Conservation (phyloP, 2,888 invertebrate species). For the Stenichneumon culpator region DNA sequence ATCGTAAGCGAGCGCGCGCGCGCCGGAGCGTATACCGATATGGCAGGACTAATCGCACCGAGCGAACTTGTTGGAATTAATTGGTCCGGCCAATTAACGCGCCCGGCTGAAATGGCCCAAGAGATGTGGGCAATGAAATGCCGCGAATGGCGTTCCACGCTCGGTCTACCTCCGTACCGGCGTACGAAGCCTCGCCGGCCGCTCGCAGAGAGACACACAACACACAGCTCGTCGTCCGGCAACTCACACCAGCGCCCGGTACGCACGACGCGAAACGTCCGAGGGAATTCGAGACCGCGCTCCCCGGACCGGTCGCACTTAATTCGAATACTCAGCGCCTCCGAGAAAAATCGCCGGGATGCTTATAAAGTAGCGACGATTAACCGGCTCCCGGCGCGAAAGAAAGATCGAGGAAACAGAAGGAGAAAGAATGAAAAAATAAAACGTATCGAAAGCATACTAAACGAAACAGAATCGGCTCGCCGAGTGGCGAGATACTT, state of each 20-base stretch:
- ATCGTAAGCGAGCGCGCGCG: constrained; percentile 23
- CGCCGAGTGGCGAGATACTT: constrained; percentile 9
- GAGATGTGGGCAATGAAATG: constrained; percentile 76
- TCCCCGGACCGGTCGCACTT: constrained; percentile 69
- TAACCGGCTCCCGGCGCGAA: constrained; percentile 59
- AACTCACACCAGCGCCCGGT: background rate
- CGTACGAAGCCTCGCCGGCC: constrained; percentile 58
- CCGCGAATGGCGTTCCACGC: constrained; percentile 71
- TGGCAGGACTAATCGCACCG: constrained; percentile 81
- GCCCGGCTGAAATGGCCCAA: constrained; percentile 79
- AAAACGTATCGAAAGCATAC: background rate
- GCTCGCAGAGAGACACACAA: background rate
- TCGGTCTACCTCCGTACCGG: constrained; percentile 49
- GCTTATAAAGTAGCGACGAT: constrained; percentile 68
- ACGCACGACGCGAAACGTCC: constrained; percentile 36
- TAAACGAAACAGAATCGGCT: constrained; percentile 20
- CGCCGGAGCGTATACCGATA: constrained; percentile 54
- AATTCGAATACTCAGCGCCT: constrained; percentile 68
- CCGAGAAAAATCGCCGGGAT: constrained; percentile 57
- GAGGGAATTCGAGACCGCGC: constrained; percentile 57
- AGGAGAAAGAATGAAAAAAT: constrained; percentile 23
- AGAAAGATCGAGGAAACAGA: constrained; percentile 44
- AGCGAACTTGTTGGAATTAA: constrained; percentile 84
- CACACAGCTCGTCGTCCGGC: background rate
- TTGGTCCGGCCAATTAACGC: constrained; percentile 85